phyloP scores from a whole-genome alignment of 2,888 invertebrate genomes.

The Dasypolia templi region DNA sequence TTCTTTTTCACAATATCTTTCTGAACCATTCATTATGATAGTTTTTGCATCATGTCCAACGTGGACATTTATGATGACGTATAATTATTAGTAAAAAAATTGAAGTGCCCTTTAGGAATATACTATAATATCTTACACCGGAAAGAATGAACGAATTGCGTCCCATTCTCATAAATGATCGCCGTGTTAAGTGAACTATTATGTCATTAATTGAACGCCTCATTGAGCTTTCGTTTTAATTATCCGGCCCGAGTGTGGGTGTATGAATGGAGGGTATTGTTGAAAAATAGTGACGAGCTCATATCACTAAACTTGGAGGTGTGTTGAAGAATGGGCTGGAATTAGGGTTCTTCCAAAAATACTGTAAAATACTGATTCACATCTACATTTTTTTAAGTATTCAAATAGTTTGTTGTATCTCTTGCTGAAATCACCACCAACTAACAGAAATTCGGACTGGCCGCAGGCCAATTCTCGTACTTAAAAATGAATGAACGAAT shows the following conservation, averaged over 20 bases:
- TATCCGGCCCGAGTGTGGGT: conserved; percentile 56
- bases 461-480: no score
- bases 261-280: conserved; percentile 55
- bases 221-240: conserved; percentile 59
- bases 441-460: not conserved
- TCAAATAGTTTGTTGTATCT: no score
- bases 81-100: conserved; percentile 15
- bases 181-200: conserved; percentile 59
- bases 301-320: conserved; percentile 16
- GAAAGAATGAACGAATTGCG: conserved; percentile 43
- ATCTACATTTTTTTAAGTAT: no score
- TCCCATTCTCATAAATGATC: conserved; percentile 53
- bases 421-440: not conserved
- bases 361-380: not conserved
- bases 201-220: conserved; percentile 62
- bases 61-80: not conserved
- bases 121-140: conserved; percentile 25
- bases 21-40: not conserved
- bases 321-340: not conserved
- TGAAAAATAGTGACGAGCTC: conserved; percentile 43
- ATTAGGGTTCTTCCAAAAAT: conserved; percentile 1
- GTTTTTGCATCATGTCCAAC: not conserved
- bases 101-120: not conserved
- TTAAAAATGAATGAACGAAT: no score
- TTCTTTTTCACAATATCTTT: not conserved